A percentile compares a stretch with the other conserved stretches of the same genome.
Conservation (phyloP, 2,113 vertebrate species). For the Muscicapa adusta region DNA sequence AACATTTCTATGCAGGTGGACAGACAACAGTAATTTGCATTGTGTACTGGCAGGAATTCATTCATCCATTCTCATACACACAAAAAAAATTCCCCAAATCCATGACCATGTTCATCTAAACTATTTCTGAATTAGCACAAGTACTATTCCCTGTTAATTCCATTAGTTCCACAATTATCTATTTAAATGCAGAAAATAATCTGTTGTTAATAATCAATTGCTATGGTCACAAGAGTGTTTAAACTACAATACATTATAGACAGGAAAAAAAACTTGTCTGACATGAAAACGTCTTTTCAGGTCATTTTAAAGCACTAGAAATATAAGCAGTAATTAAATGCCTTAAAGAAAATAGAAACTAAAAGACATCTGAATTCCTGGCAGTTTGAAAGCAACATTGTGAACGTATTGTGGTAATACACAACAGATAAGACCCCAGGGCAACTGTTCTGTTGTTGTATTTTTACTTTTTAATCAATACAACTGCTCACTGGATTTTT, state of each 20-base stretch:
- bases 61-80: not conserved
- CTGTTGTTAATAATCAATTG: not conserved
- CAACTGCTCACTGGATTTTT: not conserved
- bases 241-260: not conserved
- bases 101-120: not conserved
- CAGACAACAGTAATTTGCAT: not conserved
- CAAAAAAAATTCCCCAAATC: not conserved
- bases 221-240: not conserved
- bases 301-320: not conserved
- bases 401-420: accelerated
- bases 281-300: not conserved
- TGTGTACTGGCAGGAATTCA: not conserved
- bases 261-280: not conserved
- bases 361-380: not conserved
- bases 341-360: not conserved
- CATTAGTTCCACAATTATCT: not conserved
- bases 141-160: not conserved
- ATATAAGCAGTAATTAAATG: not conserved
- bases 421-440: not conserved
- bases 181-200: not conserved
- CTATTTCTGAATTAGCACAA: not conserved
- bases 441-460: not conserved
- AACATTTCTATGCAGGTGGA: not conserved
- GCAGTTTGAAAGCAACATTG: not conserved
- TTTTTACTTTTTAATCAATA: not conserved